Conservation (phyloP, 1,140 invertebrate genomes). For the Tribolium madens region DNA sequence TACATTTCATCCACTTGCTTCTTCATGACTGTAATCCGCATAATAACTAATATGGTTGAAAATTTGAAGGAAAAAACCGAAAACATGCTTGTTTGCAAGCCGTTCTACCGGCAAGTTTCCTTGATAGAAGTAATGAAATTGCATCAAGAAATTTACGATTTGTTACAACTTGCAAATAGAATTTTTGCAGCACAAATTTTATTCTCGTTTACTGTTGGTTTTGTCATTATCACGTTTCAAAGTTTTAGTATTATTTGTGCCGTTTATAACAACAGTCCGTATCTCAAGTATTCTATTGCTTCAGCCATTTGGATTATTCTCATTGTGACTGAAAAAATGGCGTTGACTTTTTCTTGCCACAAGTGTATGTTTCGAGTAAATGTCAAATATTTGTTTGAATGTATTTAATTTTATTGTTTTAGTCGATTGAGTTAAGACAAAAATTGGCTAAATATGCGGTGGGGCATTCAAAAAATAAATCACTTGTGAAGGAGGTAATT, state of each 20-base stretch:
- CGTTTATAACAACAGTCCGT: conserved; percentile 5
- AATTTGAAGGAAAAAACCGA: neutral
- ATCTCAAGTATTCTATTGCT: neutral
- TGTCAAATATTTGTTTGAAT: neutral
- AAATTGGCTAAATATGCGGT: neutral
- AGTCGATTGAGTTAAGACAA: neutral
- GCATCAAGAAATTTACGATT: neutral
- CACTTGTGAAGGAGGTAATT: neutral
- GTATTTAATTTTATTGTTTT: neutral
- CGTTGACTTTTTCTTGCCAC: neutral
- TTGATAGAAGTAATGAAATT: neutral
- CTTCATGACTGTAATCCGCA: neutral
- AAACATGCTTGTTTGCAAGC: neutral
- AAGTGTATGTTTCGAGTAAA: conserved; percentile 21
- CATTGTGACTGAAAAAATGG: neutral
- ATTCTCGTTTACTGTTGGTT: neutral
- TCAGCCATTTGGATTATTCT: neutral
- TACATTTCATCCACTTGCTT: neutral
- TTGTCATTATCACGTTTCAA: conserved; percentile 2
- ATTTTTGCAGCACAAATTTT: neutral
- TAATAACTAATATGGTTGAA: neutral
- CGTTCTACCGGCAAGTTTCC: neutral
- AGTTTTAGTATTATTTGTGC: conserved; percentile 5
- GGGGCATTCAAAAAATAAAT: neutral
- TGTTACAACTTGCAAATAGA: neutral